These are phyloP conservation scores for Callospermophilus lateralis DNA, from an alignment of 2,113 vertebrate genomes.

Conservation along the genomic window DNA sequence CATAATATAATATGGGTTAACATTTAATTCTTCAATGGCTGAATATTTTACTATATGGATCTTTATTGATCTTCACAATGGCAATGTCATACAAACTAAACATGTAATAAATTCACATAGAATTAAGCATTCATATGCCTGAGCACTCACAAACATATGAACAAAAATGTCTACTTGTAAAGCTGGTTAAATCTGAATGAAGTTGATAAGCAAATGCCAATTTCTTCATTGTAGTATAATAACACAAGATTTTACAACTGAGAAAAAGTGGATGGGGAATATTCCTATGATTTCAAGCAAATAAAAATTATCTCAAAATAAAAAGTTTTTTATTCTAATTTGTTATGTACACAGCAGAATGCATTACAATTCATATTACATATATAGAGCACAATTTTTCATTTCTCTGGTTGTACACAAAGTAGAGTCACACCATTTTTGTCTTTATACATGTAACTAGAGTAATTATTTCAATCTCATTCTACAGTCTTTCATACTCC, in stretches of 20 bases:
- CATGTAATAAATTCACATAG: not conserved
- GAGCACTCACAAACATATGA: too few relatives aligned
- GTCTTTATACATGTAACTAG: too few relatives aligned
- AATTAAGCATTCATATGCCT: not conserved
- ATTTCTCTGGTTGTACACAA: too few relatives aligned
- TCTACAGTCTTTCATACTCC: too few relatives aligned
- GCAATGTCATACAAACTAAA: not conserved
- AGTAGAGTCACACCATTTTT: too few relatives aligned
- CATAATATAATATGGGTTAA: not conserved
- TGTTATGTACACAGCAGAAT: too few relatives aligned
- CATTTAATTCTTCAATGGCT: not conserved
- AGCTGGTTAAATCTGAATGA: not conserved
- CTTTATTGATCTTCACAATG: not conserved
- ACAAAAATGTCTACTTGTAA: not conserved
- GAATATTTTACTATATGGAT: not conserved
- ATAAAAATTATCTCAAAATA: not conserved
- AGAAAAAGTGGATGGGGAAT: not conserved
- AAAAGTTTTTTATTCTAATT: too few relatives aligned
- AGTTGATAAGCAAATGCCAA: not conserved
- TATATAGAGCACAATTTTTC: too few relatives aligned
- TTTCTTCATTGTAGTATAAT: not conserved
- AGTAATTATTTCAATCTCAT: too few relatives aligned
- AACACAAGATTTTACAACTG: not conserved
- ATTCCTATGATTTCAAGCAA: not conserved
- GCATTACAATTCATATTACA: too few relatives aligned